These are phyloP conservation scores for Rhyzopertha dominica DNA, from an alignment of 1,140 invertebrate species.

Conservation along the genomic window DNA sequence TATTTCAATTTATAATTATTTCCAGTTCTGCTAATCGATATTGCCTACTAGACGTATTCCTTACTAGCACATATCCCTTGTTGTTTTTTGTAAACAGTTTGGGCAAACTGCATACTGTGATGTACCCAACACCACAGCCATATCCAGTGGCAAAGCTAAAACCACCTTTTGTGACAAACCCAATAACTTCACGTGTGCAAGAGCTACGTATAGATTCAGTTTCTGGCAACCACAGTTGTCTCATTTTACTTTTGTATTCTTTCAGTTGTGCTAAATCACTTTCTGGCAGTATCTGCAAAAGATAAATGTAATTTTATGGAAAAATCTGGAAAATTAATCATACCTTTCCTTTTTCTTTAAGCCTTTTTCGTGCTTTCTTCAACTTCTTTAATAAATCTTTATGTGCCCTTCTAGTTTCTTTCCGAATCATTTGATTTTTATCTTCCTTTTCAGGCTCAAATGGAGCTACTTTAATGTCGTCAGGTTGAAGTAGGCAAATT, in stretches of 20 bases:
- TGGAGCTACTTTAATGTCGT: constrained; percentile 54
- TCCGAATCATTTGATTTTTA: constrained; percentile 53
- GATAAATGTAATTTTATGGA: constrained; percentile 9
- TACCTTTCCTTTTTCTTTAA: constrained; percentile 45
- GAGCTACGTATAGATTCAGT: constrained; percentile 54
- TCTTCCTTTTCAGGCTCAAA: constrained; percentile 57
- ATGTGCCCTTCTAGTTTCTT: constrained; percentile 54
- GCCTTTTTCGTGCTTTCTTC: constrained; percentile 50
- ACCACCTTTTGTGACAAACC: constrained; percentile 64
- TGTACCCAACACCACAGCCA: constrained; percentile 62
- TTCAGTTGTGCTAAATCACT: constrained; percentile 43
- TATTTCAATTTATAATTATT: too few species aligned
- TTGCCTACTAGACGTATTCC: constrained; percentile 34
- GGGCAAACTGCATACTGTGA: constrained; percentile 53
- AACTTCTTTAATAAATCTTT: constrained; percentile 54
- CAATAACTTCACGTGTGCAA: constrained; percentile 63
- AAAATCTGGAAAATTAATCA: constrained; percentile 10
- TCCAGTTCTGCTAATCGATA: constrained; percentile 34
- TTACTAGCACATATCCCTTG: constrained; percentile 34
- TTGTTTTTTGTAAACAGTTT: constrained; percentile 10
- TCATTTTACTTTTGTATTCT: constrained; percentile 58
- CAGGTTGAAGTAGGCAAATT: constrained; percentile 58
- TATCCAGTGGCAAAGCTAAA: constrained; percentile 64
- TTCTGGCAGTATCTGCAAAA: constrained; percentile 37
- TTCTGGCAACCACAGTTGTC: constrained; percentile 62